These are phyloP conservation scores for Oxyteleia sp. DNA, from an alignment of 2,888 invertebrate genomes.

Conservation along the genomic window DNA sequence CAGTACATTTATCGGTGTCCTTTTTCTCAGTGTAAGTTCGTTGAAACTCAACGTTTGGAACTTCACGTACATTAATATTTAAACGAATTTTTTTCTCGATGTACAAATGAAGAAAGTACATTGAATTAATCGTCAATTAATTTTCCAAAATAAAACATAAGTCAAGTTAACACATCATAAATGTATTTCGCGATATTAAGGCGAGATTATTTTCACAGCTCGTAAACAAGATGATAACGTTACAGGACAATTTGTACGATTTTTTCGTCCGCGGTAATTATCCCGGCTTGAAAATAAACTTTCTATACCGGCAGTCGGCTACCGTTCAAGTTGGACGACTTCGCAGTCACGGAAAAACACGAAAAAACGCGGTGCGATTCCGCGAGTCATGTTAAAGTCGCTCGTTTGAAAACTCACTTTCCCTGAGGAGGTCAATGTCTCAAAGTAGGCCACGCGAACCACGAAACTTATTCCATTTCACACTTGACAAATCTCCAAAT, in stretches of 20 bases:
- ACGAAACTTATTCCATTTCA: constrained; percentile 60
- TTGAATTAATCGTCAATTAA: too few species aligned
- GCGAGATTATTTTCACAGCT: constrained; percentile 1
- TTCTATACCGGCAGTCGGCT: constrained; percentile 52
- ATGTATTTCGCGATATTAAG: too few species aligned
- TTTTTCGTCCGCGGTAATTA: constrained; percentile 18
- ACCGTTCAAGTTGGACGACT: constrained; percentile 38
- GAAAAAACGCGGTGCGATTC: constrained; percentile 47
- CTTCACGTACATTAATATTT: too few species aligned
- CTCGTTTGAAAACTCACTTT: constrained; percentile 70
- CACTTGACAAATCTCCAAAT: constrained; percentile 65
- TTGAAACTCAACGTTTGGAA: too few species aligned
- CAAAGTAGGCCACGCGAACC: constrained; percentile 55
- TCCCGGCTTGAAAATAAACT: constrained; percentile 52
- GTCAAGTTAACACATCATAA: too few species aligned
- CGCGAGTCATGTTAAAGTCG: constrained; percentile 62
- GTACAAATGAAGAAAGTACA: too few species aligned
- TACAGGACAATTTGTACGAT: constrained; percentile 18
- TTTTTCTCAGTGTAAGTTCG: too few species aligned
- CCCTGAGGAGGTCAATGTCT: constrained; percentile 72
- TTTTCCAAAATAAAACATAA: too few species aligned
- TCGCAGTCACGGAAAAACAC: constrained; percentile 39
- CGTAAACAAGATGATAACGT: constrained; percentile 19
- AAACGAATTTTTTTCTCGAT: too few species aligned
- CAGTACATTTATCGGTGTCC: too few species aligned